These are phyloP conservation scores for Eidolon dupreanum DNA, from an alignment of 2,797 vertebrate genomes.

Conservation along the genomic window DNA sequence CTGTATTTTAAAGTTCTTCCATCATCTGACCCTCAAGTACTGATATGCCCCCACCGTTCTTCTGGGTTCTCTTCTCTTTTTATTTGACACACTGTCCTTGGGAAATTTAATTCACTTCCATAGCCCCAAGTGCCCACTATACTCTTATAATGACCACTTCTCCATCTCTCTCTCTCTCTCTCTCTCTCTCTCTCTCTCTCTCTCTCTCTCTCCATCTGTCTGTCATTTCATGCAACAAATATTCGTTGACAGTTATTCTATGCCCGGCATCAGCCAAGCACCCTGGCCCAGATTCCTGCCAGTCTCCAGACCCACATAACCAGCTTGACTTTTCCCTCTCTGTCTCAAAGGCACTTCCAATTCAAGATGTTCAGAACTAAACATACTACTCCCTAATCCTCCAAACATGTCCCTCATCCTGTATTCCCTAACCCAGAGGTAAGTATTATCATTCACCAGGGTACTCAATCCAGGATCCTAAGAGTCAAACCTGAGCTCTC, in stretches of 20 bases:
- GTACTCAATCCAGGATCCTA: neutral
- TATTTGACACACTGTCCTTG: neutral
- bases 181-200: too few relatives aligned
- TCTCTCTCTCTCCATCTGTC: neutral
- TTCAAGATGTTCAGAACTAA: neutral
- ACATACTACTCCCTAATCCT: neutral
- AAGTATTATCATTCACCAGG: neutral
- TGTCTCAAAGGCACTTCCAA: neutral
- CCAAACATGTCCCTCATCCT: neutral
- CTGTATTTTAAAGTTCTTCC: neutral
- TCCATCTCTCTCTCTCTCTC: too few relatives aligned
- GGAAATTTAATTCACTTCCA: neutral
- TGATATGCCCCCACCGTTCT: neutral
- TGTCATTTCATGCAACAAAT: constrained; percentile 29
- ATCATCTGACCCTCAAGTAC: neutral
- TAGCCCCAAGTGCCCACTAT: neutral
- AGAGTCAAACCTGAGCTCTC: neutral
- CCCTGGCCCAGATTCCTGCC: neutral
- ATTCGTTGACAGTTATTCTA: neutral
- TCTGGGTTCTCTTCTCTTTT: neutral
- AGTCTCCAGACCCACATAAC: neutral
- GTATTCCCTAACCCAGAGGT: neutral
- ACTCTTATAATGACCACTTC: neutral
- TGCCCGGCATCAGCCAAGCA: neutral
- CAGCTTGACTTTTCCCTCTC: neutral